phyloP scores from a whole-genome alignment of 2,797 vertebrate genomes.

The Chloroceryle amazona region DNA sequence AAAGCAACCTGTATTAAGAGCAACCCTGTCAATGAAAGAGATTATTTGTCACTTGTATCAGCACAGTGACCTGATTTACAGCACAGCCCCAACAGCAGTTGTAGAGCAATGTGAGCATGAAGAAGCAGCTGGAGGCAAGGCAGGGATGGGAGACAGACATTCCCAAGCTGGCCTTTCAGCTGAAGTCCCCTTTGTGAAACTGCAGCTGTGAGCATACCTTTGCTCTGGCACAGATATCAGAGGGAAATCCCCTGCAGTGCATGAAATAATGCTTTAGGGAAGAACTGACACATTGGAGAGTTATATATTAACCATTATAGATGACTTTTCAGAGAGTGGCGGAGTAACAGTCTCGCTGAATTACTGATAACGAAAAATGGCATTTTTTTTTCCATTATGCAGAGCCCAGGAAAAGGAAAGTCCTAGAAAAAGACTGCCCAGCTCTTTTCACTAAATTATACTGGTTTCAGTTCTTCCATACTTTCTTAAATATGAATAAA shows the following conservation, averaged over 20 bases:
- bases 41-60: not conserved
- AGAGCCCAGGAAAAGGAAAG: not conserved
- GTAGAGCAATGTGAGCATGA: not conserved
- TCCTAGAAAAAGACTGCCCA: not conserved
- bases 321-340: not conserved
- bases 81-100: not conserved
- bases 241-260: constrained; percentile 19
- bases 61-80: not conserved
- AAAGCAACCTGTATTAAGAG: not conserved
- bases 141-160: not conserved
- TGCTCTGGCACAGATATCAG: not conserved
- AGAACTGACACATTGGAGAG: not conserved
- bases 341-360: not conserved
- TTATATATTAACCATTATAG: constrained; percentile 22
- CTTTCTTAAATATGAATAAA: not conserved
- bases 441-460: not conserved
- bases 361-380: not conserved
- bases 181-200: not conserved
- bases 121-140: not conserved
- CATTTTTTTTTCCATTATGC: not conserved
- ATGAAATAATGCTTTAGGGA: constrained; percentile 19
- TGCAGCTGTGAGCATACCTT: not conserved
- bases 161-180: not conserved
- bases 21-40: not conserved
- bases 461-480: not conserved